Evolutionary conservation across 2,888 invertebrate genomes (phyloP).

Genomic region (Platynereis dumerilii): DNA sequence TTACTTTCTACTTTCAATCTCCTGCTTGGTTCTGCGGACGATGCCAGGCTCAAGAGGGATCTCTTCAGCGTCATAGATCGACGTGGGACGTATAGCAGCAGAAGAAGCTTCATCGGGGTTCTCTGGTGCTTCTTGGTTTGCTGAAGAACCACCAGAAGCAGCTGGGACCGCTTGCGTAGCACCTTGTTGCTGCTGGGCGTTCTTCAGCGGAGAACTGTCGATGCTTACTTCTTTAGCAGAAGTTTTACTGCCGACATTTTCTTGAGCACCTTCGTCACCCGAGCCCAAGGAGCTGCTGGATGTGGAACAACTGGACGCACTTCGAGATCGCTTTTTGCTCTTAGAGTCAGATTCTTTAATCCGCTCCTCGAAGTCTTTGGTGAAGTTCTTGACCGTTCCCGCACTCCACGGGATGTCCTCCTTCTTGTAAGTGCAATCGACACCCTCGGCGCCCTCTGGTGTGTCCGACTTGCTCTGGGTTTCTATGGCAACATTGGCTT

Average conservation of each 20-base stretch:
- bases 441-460: constrained; percentile 31
- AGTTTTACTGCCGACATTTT: not conserved
- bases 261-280: not conserved
- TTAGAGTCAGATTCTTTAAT: constrained; percentile 6
- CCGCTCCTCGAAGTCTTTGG: constrained; percentile 71
- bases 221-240: not conserved
- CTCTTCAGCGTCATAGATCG: constrained; percentile 63
- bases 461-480: not conserved
- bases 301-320: not conserved
- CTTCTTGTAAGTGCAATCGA: constrained; percentile 65
- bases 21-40: constrained; percentile 70
- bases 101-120: not conserved
- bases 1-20: constrained; percentile 70
- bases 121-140: not conserved
- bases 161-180: not conserved
- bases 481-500: not conserved
- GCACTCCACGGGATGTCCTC: constrained; percentile 73
- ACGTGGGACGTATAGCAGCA: constrained; percentile 7
- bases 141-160: not conserved
- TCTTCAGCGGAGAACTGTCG: not conserved
- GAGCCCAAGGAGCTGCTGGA: constrained; percentile 5
- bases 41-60: constrained; percentile 74
- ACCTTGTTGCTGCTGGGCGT: not conserved
- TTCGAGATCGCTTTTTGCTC: not conserved
- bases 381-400: constrained; percentile 71